Conservation (phyloP, 2,888 invertebrate species). For the Eupithecia subumbrata region DNA sequence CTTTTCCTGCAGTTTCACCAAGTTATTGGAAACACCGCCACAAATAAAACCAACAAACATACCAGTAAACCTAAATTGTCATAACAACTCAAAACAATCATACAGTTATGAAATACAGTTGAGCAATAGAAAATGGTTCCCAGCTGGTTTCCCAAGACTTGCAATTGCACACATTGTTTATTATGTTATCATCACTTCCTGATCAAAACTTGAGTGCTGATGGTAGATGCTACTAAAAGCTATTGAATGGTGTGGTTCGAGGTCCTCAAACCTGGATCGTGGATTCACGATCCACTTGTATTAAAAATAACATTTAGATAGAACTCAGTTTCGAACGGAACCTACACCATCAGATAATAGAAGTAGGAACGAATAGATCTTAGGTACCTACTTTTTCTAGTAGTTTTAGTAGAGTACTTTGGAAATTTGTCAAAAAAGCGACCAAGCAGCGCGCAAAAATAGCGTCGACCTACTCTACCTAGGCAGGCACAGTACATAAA, state of each 20-base stretch:
- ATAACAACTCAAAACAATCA: conserved; percentile 23
- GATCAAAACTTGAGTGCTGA: conserved; percentile 21
- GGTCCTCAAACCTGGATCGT: background rate
- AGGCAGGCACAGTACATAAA: too few species aligned
- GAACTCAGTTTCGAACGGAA: background rate
- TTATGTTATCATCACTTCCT: conserved; percentile 29
- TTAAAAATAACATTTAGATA: background rate
- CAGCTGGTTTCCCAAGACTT: conserved; percentile 29
- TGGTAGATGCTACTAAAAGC: background rate
- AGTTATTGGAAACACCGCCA: background rate
- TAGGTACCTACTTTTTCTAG: too few species aligned
- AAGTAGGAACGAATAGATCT: too few species aligned
- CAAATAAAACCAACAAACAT: background rate
- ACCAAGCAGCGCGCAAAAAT: background rate
- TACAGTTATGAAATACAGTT: conserved; percentile 31
- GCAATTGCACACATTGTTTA: conserved; percentile 16
- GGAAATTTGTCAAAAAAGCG: too few species aligned
- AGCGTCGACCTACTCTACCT: background rate
- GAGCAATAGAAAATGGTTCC: conserved; percentile 29
- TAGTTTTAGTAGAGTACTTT: too few species aligned
- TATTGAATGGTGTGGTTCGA: background rate
- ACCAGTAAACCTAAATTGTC: background rate
- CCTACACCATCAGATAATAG: background rate
- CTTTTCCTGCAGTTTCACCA: background rate
- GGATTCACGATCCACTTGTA: background rate